These are phyloP conservation scores for Patiria pectinifera DNA, from an alignment of 53 echinoderm and acorn worm species.

Conservation along the genomic window DNA sequence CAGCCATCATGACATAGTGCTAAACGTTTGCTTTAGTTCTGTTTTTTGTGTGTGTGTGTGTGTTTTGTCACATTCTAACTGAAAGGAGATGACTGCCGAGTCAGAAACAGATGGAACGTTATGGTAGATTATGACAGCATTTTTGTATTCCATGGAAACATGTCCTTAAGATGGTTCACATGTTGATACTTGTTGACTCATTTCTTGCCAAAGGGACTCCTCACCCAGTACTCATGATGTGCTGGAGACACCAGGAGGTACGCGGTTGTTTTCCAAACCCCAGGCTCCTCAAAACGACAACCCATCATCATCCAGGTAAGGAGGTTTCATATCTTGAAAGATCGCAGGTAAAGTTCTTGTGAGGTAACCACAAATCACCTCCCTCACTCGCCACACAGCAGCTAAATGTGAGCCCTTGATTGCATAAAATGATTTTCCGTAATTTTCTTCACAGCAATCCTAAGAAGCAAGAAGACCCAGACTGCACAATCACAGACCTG, in stretches of 20 bases:
- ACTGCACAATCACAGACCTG: conserved; percentile 89
- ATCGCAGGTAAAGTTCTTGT: too few species aligned
- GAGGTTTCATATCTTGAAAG: background rate
- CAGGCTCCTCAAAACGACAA: background rate
- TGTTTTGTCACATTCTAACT: background rate
- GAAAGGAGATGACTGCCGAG: background rate
- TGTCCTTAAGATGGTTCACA: background rate
- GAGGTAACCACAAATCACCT: background rate
- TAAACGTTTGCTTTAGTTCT: background rate
- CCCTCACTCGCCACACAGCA: background rate
- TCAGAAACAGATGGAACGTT: background rate
- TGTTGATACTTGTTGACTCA: too few species aligned
- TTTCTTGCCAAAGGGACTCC: background rate
- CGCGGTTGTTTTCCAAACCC: conserved; percentile 43
- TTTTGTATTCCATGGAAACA: background rate
- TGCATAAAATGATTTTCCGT: background rate
- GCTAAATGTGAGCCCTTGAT: background rate
- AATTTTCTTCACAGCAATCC: conserved; percentile 29
- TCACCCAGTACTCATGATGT: background rate
- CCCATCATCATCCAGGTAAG: background rate
- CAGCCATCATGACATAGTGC: background rate
- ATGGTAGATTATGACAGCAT: background rate
- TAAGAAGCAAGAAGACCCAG: conserved; percentile 70
- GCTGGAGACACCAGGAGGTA: conserved; percentile 47
- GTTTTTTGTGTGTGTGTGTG: background rate